Evolutionary conservation across 2,113 vertebrate species (phyloP).

Genomic region (Drymodes brunneopygia): DNA sequence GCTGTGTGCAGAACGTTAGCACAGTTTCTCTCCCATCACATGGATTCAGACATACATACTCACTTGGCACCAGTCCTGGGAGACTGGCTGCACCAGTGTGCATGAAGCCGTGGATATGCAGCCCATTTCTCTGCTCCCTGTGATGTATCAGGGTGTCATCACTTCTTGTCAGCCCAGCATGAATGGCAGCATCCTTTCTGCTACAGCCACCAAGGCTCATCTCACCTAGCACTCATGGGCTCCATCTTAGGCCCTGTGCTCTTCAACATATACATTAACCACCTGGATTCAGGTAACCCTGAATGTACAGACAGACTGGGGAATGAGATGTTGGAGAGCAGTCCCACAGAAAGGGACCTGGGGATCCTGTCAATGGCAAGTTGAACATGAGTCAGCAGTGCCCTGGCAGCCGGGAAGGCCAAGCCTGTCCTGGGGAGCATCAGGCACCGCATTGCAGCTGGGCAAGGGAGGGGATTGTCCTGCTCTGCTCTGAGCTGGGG

Average conservation of each 20-base stretch:
- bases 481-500: neutral
- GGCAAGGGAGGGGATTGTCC: neutral
- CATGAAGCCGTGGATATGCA: neutral
- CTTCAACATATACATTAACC: fast-evolving
- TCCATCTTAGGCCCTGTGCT: neutral
- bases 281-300: neutral
- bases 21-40: neutral
- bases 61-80: neutral
- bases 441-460: fast-evolving
- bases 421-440: fast-evolving
- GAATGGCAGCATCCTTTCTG: neutral
- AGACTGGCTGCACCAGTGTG: neutral
- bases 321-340: neutral
- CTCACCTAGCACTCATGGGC: neutral
- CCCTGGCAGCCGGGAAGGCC: neutral
- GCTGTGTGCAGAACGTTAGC: fast-evolving
- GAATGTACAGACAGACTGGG: too few species aligned
- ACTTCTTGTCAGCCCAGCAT: fast-evolving
- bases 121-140: neutral
- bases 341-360: neutral
- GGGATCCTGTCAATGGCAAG: neutral
- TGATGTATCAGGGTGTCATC: neutral
- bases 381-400: neutral
- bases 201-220: fast-evolving
- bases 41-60: neutral